A percentile compares a stretch with the other conserved stretches of the same genome.
Conservation (phyloP, 2,888 invertebrate species). For the Synergus gifuensis region DNA sequence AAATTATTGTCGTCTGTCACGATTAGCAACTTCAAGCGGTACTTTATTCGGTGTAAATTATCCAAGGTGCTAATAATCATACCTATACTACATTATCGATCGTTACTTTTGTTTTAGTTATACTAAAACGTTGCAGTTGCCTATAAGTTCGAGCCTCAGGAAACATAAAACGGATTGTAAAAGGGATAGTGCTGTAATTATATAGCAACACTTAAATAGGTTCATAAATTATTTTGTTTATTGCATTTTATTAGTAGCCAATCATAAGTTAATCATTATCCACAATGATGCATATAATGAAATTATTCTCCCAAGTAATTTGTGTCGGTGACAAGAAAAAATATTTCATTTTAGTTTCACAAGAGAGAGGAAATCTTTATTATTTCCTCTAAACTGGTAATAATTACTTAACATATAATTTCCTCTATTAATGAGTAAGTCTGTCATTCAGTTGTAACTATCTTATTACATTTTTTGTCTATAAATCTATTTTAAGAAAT, state of each 20-base stretch:
- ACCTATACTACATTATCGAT: conserved; percentile 37
- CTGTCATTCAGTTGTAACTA: neutral
- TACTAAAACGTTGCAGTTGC: conserved; percentile 22
- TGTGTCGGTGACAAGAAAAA: neutral
- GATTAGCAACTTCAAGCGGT: conserved; percentile 29
- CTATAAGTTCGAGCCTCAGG: conserved; percentile 23
- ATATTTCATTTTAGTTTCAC: neutral
- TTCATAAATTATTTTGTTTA: conserved; percentile 52
- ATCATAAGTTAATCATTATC: conserved; percentile 48
- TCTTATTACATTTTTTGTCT: neutral
- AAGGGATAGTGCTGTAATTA: conserved; percentile 40
- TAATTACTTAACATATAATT: neutral
- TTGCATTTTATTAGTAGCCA: conserved; percentile 46
- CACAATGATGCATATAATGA: conserved; percentile 41
- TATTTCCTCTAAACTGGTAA: neutral
- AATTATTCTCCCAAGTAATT: neutral
- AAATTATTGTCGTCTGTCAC: conserved; percentile 38
- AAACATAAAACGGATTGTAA: conserved; percentile 39
- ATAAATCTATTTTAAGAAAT: neutral
- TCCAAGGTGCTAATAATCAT: conserved; percentile 39
- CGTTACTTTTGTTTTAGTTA: conserved; percentile 41
- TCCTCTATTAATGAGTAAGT: neutral
- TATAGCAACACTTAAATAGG: conserved; percentile 45
- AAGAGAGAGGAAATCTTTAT: neutral
- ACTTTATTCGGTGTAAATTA: conserved; percentile 29